Base-by-base conservation (phyloP, 2,888 invertebrate species). In the Synanthedon myopaeformis region DNA sequence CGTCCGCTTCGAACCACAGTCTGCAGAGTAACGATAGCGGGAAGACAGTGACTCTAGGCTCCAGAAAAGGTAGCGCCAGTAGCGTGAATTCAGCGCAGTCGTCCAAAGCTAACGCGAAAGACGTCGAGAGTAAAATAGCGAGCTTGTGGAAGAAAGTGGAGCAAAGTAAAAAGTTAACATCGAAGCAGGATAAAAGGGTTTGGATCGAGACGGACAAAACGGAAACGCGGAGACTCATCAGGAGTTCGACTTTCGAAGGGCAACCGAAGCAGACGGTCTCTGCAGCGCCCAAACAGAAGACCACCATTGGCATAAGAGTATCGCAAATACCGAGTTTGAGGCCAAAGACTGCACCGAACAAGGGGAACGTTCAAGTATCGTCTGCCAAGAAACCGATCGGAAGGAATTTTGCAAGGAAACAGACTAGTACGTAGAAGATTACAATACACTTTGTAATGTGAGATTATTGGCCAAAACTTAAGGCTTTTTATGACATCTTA, bases 141-240 rank as follows among this genome's bases (percentile, higher is more conserved):
- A 92, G 90, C 65, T 76, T 95, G 13, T 95, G 94, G 94, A 94
- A 93, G 66, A 92, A 90, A 70, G 93, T 93, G 0, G 93, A 93
- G 64, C 91, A 92, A 55, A 90, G 82, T 45, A 92, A 91, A 60
- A 91, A 88, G 55, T 88, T 89, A 59, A 89, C 80, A 51, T 76
- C 84, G 3, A 90, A 90, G 64, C 88, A 89, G 8, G 92, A 91
- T 55, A 89, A 86, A 51, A 82, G 90, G 58, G 90, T 91, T 8
- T 91, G 91, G 90, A 90, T 91, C 45, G 87, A 89, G 55, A 67
- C 79, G 56, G 73, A 79, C 53, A 78, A 82, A 59, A 64, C 74
- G 1, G 79, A 82, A 54, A 65, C 80, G 5, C 79, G 88, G 0
- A 80, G 84, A 59, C 69, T 91, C 41, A 89, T 90, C 23, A 76